Base-by-base conservation (phyloP, 1,140 invertebrate genomes). In the Brachionus calyciflorus region DNA sequence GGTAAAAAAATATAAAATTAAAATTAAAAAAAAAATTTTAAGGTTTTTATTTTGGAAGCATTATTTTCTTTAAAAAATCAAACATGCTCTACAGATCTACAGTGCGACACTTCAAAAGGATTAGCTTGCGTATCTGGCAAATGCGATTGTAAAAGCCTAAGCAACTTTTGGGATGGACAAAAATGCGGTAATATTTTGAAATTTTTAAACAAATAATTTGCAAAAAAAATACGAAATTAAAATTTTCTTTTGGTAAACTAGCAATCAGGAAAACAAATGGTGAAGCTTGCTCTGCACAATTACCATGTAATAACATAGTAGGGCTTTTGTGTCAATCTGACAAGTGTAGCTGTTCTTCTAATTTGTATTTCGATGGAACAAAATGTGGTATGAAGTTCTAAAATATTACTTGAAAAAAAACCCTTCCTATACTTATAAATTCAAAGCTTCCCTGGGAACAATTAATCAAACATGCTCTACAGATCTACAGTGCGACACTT, bases 391-490 rank as follows among this genome's bases (percentile, higher is more conserved):
- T 3, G 63, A 26, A 24, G 0, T 12, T 26, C 26, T 26, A 26
- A 55, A 49, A 49, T 6, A 19, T n/a, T n/a, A 49, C 17, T 12
- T 55, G 26, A 10, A 55, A 24, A 26, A n/a, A n/a, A n/a, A n/a
- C n/a, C n/a, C n/a, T n/a, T n/a, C n/a, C n/a, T n/a, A n/a, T n/a
- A n/a, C n/a, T n/a, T n/a, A n/a, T n/a, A n/a, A n/a, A n/a, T n/a
- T n/a, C n/a, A n/a, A n/a, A n/a, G n/a, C n/a, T n/a, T n/a, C n/a
- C n/a, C n/a, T n/a, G n/a, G n/a, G n/a, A n/a, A n/a, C n/a, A n/a
- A 55, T 33, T 5, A 63, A 40, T 63, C 57, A 63, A 63, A n/a
- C 57, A 37, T 63, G 57, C 28, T 17, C 17, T 51, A 51, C 19
- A n/a, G 3, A 2, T 0, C 12, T 10, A 51, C 12, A 2, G 9